Base-by-base conservation (phyloP, 2,888 invertebrate species). In the Timema cristinae region DNA sequence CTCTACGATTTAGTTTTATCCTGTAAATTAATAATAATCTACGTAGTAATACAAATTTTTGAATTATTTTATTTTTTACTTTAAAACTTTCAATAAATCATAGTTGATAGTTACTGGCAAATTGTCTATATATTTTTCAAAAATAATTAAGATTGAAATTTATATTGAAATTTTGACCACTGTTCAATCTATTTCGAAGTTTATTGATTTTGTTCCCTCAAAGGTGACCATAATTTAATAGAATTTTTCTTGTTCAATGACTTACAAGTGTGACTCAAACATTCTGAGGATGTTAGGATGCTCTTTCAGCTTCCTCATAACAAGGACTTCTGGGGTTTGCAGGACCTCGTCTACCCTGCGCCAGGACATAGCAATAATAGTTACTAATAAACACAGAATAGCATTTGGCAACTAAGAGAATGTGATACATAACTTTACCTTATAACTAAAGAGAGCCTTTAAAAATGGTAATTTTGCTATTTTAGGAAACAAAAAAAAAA, bases 271-370 rank as follows among this genome's bases (percentile, higher is more conserved):
- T 73, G 87, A 86, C 78, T 89, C 89, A 74, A 86, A 81, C 80
- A 90, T 84, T 78, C 87, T 86, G 16, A 90, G 81, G 70, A 90
- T 85, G 79, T 90, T 89, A 54, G 85, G 83, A 81, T 90, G 89
- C 56, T 83, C 83, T 66, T 84, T 82, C 51, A 90, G 81, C 77
- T 88, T 85, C 75, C 86, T 83, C 80, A 89, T 84, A 50, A 88
- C 88, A 73, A 87, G 85, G 32, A 90, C 82, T 81, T 90, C 90
- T 11, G 88, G 84, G 76, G 88, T 85, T 59, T 82, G 82, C 71
- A 82, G 78, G 48, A 86, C 84, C 73, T 85, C 85, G 67, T 80
- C 79, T 73, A 82, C 80, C 68, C 32, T 32, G 32, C 32, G 32
- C 32, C 32, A 32, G 32, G 32, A 32, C 32, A 32, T 32, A 32